Percentiles rank a stretch among this genome's conserved stretches.
phyloP scores from a whole-genome alignment of 2,113 vertebrate species.

The Aix galericulata region DNA sequence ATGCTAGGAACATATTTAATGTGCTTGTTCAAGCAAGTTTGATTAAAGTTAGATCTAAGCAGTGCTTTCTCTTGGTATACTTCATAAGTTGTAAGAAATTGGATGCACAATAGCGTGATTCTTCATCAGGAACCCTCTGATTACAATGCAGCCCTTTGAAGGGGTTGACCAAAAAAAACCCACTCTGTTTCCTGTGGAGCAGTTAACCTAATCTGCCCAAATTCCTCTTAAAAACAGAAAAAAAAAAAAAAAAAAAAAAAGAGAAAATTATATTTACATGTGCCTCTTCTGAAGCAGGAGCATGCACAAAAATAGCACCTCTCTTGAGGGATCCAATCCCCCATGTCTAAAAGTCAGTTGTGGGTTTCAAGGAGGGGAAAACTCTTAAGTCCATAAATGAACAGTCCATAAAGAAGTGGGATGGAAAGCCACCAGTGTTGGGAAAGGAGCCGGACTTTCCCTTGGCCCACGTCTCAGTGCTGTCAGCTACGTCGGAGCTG shows the following conservation, averaged over 20 bases:
- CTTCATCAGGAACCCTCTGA: not conserved
- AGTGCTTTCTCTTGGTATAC: not conserved
- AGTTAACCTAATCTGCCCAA: not conserved
- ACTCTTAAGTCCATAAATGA: accelerated
- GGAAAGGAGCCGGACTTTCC: not conserved
- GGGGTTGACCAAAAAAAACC: not conserved
- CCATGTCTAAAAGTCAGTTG: not conserved
- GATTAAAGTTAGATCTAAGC: constrained; percentile 1
- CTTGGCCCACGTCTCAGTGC: not conserved
- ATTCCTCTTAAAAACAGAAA: not conserved
- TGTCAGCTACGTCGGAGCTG: not conserved
- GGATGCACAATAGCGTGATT: not conserved
- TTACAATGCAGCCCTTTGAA: not conserved
- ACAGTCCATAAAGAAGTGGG: not conserved
- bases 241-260: not conserved
- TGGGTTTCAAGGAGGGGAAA: not conserved
- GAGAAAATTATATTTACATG: not conserved
- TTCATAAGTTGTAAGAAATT: not conserved
- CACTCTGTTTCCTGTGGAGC: not conserved
- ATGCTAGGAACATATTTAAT: not conserved
- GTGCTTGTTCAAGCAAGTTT: not conserved
- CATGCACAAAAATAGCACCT: not conserved
- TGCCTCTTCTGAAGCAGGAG: not conserved
- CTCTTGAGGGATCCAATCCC: not conserved
- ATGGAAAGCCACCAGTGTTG: not conserved